Evolutionary conservation across 37 sponge, comb jelly and placozoan genomes (phyloP).

Genomic region (Bolinopsis microptera): DNA sequence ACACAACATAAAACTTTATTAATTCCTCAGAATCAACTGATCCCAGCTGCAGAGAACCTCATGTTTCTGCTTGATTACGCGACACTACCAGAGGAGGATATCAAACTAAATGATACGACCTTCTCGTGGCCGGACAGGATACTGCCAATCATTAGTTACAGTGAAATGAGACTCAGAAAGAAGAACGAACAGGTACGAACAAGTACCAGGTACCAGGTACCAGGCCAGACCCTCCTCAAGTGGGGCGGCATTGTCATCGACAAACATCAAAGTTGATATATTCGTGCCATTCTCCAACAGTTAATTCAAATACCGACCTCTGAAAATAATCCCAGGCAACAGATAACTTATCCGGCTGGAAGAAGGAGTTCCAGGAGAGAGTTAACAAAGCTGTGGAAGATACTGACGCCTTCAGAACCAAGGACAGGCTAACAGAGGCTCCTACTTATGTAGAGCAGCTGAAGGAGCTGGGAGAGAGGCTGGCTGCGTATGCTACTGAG

Average conservation of each 20-base stretch:
- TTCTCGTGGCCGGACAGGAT: constrained; percentile 92
- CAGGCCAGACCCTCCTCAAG: no score
- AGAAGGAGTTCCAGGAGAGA: constrained; percentile 47
- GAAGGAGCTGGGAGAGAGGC: constrained; percentile 68
- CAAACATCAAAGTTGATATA: no score
- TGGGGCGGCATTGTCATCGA: no score
- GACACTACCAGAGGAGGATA: constrained; percentile 85
- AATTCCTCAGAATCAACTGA: constrained; percentile 76
- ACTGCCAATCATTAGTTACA: constrained; percentile 80
- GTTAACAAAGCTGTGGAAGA: constrained; percentile 70
- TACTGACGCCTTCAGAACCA: constrained; percentile 66
- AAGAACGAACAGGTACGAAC: constrained; percentile 62
- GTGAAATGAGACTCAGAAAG: constrained; percentile 51
- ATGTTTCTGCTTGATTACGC: constrained; percentile 88
- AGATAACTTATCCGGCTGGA: constrained; percentile 46
- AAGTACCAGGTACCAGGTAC: no score
- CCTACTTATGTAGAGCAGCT: constrained; percentile 66
- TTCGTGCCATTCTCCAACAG: no score
- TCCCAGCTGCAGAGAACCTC: constrained; percentile 79
- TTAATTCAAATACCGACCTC: no score
- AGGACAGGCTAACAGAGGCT: constrained; percentile 36
- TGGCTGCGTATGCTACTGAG: constrained; percentile 74
- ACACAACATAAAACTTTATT: no score
- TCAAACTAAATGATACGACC: constrained; percentile 85
- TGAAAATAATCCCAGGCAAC: no score